Conservation (phyloP, 2,113 vertebrate species). For the Lasiurus borealis region DNA sequence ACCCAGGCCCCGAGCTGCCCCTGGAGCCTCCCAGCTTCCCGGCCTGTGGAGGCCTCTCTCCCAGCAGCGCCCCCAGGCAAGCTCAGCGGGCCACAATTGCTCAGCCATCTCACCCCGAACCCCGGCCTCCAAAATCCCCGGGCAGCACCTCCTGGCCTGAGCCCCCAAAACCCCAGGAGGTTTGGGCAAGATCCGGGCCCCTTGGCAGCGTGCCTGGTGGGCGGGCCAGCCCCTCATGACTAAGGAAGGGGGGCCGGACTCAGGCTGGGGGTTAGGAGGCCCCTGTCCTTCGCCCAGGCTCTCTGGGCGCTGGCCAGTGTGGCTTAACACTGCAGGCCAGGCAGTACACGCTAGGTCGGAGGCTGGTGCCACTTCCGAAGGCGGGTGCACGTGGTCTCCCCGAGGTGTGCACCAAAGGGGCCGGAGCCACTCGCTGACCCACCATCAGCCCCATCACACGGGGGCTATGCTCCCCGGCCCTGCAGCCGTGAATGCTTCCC, state of each 20-base stretch:
- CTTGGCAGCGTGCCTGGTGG: background rate
- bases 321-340: background rate
- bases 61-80: background rate
- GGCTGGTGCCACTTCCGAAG: background rate
- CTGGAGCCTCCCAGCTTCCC: background rate
- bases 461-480: background rate
- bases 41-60: background rate
- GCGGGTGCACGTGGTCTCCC: background rate
- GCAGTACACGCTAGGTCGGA: background rate
- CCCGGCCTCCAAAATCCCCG: background rate
- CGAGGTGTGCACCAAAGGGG: background rate
- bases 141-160: too few species aligned
- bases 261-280: background rate
- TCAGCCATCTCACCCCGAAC: background rate
- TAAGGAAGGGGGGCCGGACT: background rate
- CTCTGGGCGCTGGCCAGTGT: background rate
- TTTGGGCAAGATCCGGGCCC: background rate
- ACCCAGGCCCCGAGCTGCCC: background rate
- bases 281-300: too few species aligned
- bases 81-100: background rate
- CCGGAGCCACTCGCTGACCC: background rate
- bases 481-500: fast-evolving
- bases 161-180: background rate
- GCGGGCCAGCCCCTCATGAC: background rate
- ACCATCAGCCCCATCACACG: background rate